Evolutionary conservation across 2,888 invertebrate species (phyloP).

Genomic region (Lithophane leautieri): DNA sequence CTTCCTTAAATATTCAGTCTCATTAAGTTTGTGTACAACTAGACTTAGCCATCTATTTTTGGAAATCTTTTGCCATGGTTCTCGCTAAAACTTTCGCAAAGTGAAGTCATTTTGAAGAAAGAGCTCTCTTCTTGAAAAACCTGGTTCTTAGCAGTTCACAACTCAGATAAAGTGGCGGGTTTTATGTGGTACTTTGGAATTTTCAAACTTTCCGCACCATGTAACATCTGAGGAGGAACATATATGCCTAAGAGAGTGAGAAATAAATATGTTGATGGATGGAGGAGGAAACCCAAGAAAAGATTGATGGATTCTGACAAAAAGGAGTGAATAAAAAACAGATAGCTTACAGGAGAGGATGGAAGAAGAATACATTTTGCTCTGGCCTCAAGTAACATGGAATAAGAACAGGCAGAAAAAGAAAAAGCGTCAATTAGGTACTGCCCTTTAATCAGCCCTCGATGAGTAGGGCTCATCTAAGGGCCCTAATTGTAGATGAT

Average conservation of each 20-base stretch:
- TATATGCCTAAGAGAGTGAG: background rate
- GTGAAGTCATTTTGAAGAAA: slow-evolving; percentile 17
- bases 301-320: background rate
- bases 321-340: background rate
- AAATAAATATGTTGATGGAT: background rate
- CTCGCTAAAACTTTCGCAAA: slow-evolving; percentile 36
- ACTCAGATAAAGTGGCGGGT: slow-evolving; percentile 1
- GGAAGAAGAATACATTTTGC: background rate
- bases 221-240: background rate
- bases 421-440: background rate
- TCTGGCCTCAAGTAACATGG: background rate
- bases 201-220: background rate
- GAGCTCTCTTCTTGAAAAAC: slow-evolving; percentile 19
- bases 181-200: background rate
- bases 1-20: background rate
- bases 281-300: background rate
- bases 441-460: background rate
- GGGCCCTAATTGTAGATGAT: background rate
- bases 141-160: slow-evolving; percentile 17
- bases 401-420: background rate
- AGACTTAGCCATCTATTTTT: slow-evolving; percentile 18
- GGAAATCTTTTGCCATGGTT: background rate
- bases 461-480: too few relatives aligned
- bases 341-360: background rate
- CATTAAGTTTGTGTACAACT: background rate